Conservation (phyloP, 2,113 vertebrate genomes). For the Neodon shergylaensis region DNA sequence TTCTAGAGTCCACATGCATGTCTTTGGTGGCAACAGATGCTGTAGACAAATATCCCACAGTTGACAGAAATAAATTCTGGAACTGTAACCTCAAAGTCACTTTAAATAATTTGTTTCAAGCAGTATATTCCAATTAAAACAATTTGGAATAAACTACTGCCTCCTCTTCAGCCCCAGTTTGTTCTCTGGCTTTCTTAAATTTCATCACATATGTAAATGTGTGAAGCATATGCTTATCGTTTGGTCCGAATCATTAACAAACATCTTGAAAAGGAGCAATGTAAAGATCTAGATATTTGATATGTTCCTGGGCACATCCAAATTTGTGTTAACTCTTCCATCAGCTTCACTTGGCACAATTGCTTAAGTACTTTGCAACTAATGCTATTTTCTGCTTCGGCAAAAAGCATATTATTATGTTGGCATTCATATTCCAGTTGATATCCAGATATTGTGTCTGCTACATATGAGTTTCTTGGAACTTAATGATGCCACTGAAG, state of each 20-base stretch:
- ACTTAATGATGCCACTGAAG: background rate
- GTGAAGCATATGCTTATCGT: background rate
- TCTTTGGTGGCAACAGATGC: background rate
- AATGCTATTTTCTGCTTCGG: background rate
- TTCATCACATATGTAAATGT: slow-evolving; percentile 8
- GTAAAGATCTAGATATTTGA: slow-evolving; percentile 9
- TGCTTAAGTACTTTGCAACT: background rate
- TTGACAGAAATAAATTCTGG: background rate
- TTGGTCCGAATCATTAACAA: slow-evolving; percentile 14
- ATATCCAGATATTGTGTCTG: background rate
- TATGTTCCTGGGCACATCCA: background rate
- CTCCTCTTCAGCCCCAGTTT: slow-evolving; percentile 10
- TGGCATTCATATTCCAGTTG: background rate
- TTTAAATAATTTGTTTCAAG: slow-evolving; percentile 34
- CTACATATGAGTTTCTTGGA: slow-evolving; percentile 15
- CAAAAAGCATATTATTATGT: background rate
- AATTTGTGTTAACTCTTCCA: background rate
- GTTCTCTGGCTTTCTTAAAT: slow-evolving; percentile 50
- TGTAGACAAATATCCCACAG: background rate
- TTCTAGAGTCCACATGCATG: background rate
- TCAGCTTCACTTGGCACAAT: background rate
- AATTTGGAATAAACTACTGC: slow-evolving; percentile 1
- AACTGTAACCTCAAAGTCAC: background rate
- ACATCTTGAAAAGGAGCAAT: background rate
- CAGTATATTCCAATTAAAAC: background rate